Percentiles rank a stretch among this genome's conserved stretches.
Evolutionary conservation across 1,140 invertebrate species (phyloP).

Genomic region (Macrocentrus cingulum): DNA sequence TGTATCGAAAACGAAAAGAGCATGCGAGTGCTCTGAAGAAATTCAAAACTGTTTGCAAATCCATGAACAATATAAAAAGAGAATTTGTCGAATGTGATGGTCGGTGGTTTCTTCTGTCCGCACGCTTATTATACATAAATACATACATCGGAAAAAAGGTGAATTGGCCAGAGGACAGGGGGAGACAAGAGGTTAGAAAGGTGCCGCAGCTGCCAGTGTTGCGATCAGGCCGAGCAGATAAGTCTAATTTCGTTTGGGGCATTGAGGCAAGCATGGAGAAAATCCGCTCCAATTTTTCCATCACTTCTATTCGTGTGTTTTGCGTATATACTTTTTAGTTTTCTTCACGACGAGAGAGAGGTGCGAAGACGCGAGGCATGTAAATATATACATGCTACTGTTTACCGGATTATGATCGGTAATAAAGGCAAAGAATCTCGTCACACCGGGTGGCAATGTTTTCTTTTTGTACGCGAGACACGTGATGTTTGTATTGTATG

Average conservation of each 20-base stretch:
- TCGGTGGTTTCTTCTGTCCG: not conserved
- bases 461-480: not conserved
- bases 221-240: slow-evolving; percentile 41
- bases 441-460: not conserved
- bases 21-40: slow-evolving; percentile 19
- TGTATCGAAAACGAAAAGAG: slow-evolving; percentile 34
- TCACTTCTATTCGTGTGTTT: not conserved
- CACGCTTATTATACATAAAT: no score
- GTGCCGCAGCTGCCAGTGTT: slow-evolving; percentile 35
- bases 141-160: not conserved
- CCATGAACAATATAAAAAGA: slow-evolving; percentile 18
- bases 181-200: not conserved
- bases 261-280: slow-evolving; percentile 26
- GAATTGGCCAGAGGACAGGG: not conserved
- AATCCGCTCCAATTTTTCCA: slow-evolving; percentile 45
- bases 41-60: slow-evolving; percentile 25
- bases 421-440: slow-evolving; percentile 16
- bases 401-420: slow-evolving; percentile 24
- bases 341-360: no score
- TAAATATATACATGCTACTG: slow-evolving; percentile 8
- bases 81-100: not conserved
- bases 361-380: no score
- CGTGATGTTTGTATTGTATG: slow-evolving; percentile 8
- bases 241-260: slow-evolving; percentile 43
- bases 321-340: no score